These are phyloP conservation scores for Alexandromys fortis DNA, from an alignment of 2,113 vertebrate species.

Conservation along the genomic window DNA sequence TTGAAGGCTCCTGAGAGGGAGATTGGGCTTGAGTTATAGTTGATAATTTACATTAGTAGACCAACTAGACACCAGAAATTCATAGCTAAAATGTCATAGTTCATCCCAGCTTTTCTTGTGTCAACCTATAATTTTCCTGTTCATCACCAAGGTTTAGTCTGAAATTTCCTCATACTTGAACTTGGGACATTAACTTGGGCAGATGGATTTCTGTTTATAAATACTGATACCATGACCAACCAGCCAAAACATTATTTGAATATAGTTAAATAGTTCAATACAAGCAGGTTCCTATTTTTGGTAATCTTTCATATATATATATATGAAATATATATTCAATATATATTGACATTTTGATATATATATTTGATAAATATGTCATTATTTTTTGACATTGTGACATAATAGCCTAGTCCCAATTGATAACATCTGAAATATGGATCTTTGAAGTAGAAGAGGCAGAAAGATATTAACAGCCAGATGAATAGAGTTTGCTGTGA, in stretches of 20 bases:
- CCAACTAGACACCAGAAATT: constrained; percentile 30
- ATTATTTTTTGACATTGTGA: neutral
- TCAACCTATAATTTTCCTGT: constrained; percentile 46
- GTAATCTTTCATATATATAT: neutral
- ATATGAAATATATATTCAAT: neutral
- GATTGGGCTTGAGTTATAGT: neutral
- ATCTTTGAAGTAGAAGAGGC: neutral
- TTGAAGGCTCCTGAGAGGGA: neutral
- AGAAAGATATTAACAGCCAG: neutral
- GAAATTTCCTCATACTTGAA: constrained; percentile 55
- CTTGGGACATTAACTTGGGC: constrained; percentile 53
- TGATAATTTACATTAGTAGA: constrained; percentile 61
- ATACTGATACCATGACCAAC: neutral
- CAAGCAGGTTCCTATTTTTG: neutral
- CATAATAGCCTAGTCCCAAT: neutral
- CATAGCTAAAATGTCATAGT: neutral
- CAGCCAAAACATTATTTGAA: neutral
- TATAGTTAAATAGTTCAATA: neutral
- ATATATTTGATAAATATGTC: neutral
- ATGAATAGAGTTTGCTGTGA: neutral
- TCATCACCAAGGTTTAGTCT: constrained; percentile 14
- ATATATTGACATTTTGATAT: constrained; percentile 35
- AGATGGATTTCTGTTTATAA: constrained; percentile 50
- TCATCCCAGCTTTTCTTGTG: constrained; percentile 36
- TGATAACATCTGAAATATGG: neutral